Evolutionary conservation across 2,888 invertebrate species (phyloP).

Genomic region (Tolmerus cingulatus): DNA sequence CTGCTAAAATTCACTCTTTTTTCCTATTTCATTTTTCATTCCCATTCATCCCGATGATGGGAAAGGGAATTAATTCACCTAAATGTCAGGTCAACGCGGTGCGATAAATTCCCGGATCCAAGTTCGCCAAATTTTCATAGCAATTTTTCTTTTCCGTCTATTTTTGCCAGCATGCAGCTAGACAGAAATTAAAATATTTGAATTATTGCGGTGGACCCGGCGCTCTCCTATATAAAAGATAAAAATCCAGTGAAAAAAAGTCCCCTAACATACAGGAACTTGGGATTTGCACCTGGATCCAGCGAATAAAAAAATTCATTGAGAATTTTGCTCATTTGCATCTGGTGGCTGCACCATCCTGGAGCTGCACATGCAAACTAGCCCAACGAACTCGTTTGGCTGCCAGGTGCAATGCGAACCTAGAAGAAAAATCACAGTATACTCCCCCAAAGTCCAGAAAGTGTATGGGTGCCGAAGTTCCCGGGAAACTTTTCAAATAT

Average conservation of each 20-base stretch:
- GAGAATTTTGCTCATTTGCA: not conserved
- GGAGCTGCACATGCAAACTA: not conserved
- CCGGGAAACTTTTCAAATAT: not conserved
- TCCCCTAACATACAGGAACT: not conserved
- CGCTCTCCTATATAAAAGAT: not conserved
- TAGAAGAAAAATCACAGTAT: not conserved
- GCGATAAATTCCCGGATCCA: not conserved
- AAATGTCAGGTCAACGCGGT: not conserved
- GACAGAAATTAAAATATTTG: not conserved
- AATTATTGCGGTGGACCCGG: not conserved
- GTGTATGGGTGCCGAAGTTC: not conserved
- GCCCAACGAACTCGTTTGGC: not conserved
- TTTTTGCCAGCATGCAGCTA: not conserved
- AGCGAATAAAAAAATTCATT: not conserved
- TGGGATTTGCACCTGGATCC: not conserved
- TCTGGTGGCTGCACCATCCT: not conserved
- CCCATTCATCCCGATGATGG: not conserved
- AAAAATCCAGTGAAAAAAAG: not conserved
- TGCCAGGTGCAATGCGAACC: not conserved
- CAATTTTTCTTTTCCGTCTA: not conserved
- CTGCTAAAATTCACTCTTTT: not conserved
- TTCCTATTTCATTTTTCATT: not conserved
- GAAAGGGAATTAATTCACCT: slow-evolving; percentile 4
- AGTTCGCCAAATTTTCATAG: not conserved
- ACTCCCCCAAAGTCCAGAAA: not conserved